Base-by-base conservation (phyloP, 2,888 invertebrate species). In the Rhorus exstirpatorius region DNA sequence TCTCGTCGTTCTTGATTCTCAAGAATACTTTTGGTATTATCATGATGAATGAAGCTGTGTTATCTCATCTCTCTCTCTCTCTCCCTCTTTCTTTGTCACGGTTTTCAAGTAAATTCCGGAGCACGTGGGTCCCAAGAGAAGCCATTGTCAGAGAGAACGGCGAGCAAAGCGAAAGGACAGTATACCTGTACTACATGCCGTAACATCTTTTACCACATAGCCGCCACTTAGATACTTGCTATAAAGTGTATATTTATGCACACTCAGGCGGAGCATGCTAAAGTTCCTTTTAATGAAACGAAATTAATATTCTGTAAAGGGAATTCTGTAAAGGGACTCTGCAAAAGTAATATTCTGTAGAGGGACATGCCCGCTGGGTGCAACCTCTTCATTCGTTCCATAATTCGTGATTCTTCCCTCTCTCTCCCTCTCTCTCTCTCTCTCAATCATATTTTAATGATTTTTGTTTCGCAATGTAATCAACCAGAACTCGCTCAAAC, bases 271-370 rank as follows among this genome's bases (percentile, higher is more conserved):
- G 44, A 63, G 31, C 19, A 71, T 51, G 63, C 26, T 76, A 65
- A 81, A 76, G 70, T 58, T 41, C 8, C 35, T 71, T 76, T 79
- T 81, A 81, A 81, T 81, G 65, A 71, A 81, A 81, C 70, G 17
- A 71, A 71, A 53, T 46, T 76, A 70, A 65, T 76, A 63, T 58
- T 71, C 71, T 24, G 65, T 44, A 53, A 41, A 74, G 49, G 21
- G n/a, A n/a, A n/a, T n/a, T n/a, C n/a, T n/a, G n/a, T n/a, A n/a
- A n/a, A n/a, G n/a, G n/a, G n/a, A n/a, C n/a, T n/a, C n/a, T n/a
- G n/a, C 70, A n/a, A 71, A 71, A 53, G 55, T 76, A 70, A 65
- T 76, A 63, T 58, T 71, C 71, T 24, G 65, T 44, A n/a, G n/a
- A 21, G 21, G 60, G 21, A 26, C 26, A 8, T 60, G 24, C 6